phyloP scores from a whole-genome alignment of 2,888 invertebrate genomes.

The Altica lythri region DNA sequence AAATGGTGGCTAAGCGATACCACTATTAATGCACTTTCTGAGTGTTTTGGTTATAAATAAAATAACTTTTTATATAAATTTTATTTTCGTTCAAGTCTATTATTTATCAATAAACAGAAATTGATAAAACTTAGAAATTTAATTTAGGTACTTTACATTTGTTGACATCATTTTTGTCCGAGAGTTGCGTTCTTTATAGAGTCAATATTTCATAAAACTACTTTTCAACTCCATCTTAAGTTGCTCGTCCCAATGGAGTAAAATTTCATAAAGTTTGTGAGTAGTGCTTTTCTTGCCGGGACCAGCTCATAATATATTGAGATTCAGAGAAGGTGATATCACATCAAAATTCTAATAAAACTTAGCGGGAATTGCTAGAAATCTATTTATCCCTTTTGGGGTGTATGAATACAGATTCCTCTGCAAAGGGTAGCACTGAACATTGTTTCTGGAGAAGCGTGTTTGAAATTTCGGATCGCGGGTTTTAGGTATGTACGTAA shows the following conservation, averaged over 20 bases:
- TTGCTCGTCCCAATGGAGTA: constrained; percentile 22
- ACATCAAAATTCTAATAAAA: constrained; percentile 20
- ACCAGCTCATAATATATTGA: constrained; percentile 26
- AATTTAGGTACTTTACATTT: constrained; percentile 17
- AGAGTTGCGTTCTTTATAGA: constrained; percentile 19
- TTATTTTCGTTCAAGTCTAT: no score
- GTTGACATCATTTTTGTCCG: constrained; percentile 18
- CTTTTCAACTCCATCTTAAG: constrained; percentile 29
- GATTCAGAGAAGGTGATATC: constrained; percentile 28
- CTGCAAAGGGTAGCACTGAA: constrained; percentile 3
- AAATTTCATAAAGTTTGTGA: constrained; percentile 20
- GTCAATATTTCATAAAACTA: constrained; percentile 34
- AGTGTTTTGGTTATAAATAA: no score
- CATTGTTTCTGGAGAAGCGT: constrained; percentile 18
- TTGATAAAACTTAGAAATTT: constrained; percentile 18
- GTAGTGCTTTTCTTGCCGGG: constrained; percentile 23
- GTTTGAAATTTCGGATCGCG: constrained; percentile 18
- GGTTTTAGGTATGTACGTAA: constrained; percentile 12
- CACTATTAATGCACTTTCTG: no score
- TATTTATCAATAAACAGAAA: no score
- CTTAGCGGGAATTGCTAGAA: constrained; percentile 11
- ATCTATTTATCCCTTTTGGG: constrained; percentile 13
- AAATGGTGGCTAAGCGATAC: no score
- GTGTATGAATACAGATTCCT: constrained; percentile 1
- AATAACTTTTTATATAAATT: no score